Base-by-base conservation (phyloP, 2,888 invertebrate species). In the Ormyrus nitidulus region DNA sequence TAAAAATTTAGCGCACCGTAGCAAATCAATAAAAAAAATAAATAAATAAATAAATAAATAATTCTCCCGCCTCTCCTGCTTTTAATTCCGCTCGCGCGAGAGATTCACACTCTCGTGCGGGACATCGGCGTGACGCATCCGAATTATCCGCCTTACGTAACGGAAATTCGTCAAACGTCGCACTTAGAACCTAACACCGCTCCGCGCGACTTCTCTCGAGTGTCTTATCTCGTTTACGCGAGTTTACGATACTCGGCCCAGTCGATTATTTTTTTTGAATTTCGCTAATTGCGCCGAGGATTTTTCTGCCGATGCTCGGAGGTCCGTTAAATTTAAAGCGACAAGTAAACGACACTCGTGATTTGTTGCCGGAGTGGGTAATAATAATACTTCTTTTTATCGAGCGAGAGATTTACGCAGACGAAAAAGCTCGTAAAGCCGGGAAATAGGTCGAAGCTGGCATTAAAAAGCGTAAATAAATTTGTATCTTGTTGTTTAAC, bases 381-480 rank as follows among this genome's bases (percentile, higher is more conserved):
- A 65, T 74, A 34, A 34, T 34, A 34, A 34, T 34, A 34, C 34
- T 4, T 34, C 34, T 34, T 34, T 65, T 46, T 54, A 48, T 66
- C 51, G 49, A 62, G 68, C 34, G 34, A 34, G 34, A 64, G 46
- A 70, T 46, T 53, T 76, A 46, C 9, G 46, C 10, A 48, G 48
- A 71, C 65, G 66, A 77, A 76, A 65, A 65, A 71, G 58, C 71
- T 77, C 65, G 58, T 77, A 71, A 71, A 71, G 7, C 11, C 5
- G 51, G 34, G 59, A 65, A 71, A 77, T 64, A 44, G 69, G 64
- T 78, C 77, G 59, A 44, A 70, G 48, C n/a, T 64, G 13, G n/a
- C 51, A 65, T 48, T 71, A 72, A 72, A 65, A 71, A 44, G 44
- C 13, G 46, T 19, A 65, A 54, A 72, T 62, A 62, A 34, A 62